These are phyloP conservation scores for Epinephelus cyanopodus DNA, from an alignment of 2,113 vertebrate species.

Conservation along the genomic window DNA sequence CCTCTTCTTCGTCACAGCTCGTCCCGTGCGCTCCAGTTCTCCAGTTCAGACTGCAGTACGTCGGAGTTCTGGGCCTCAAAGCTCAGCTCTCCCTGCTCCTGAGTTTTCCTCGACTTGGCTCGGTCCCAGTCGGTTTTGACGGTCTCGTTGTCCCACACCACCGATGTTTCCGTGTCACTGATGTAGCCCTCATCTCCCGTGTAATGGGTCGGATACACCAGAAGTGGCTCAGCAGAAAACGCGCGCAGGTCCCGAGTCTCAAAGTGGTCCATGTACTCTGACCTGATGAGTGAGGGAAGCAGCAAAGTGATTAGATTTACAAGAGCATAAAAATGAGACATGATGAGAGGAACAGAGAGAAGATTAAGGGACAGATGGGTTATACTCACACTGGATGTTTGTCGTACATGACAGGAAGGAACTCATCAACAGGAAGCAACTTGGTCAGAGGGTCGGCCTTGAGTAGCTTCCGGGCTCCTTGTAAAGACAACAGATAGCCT, in stretches of 20 bases:
- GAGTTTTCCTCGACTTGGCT: constrained; percentile 88
- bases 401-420: constrained; percentile 93
- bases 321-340: constrained; percentile 1
- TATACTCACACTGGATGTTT: constrained; percentile 87
- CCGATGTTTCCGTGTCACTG: constrained; percentile 93
- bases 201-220: constrained; percentile 92
- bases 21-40: constrained; percentile 86
- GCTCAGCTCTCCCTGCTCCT: constrained; percentile 88
- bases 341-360: not conserved
- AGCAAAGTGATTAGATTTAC: constrained; percentile 8
- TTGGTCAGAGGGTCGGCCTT: constrained; percentile 85
- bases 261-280: constrained; percentile 89
- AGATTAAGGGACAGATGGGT: not conserved
- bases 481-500: constrained; percentile 90
- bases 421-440: constrained; percentile 94
- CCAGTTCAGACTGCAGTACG: constrained; percentile 88
- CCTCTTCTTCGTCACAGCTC: constrained; percentile 84
- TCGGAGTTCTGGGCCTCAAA: constrained; percentile 88
- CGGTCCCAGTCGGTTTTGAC: constrained; percentile 91
- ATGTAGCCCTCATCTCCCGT: constrained; percentile 90
- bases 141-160: constrained; percentile 89
- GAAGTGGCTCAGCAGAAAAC: constrained; percentile 91
- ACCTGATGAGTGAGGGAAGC: constrained; percentile 71
- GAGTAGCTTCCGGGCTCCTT: constrained; percentile 91
- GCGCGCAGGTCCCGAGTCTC: constrained; percentile 85